Conservation (phyloP, 2,113 vertebrate species). For the Cavia porcellus region DNA sequence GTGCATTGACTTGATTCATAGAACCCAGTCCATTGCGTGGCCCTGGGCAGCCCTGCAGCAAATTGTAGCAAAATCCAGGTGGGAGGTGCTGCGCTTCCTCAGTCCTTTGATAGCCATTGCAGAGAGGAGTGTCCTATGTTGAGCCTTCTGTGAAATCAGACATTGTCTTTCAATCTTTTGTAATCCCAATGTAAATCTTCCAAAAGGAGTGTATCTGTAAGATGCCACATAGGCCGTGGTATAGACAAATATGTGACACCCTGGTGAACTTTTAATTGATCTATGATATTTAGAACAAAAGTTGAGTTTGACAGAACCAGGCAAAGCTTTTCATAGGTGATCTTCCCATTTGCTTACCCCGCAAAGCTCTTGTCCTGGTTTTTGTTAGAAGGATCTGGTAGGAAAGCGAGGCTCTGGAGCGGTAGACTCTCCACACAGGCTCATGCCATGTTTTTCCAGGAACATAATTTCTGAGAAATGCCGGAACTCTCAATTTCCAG, state of each 20-base stretch:
- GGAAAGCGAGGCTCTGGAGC: neutral
- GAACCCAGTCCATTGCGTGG: neutral
- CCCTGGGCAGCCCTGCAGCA: neutral
- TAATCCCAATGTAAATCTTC: slow-evolving; percentile 56
- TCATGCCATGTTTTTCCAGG: neutral
- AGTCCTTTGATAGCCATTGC: neutral
- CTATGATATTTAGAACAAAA: neutral
- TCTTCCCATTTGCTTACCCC: neutral
- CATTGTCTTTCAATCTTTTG: slow-evolving; percentile 41
- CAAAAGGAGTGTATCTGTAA: neutral
- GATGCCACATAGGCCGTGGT: neutral
- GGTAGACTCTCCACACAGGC: slow-evolving; percentile 30
- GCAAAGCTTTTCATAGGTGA: slow-evolving; percentile 6
- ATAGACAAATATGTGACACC: neutral
- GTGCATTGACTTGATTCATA: neutral
- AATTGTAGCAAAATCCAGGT: neutral
- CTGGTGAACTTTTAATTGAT: neutral
- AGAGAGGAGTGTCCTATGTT: neutral
- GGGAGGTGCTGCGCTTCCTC: neutral
- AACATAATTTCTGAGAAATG: slow-evolving; percentile 68
- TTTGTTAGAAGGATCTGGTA: slow-evolving; percentile 51
- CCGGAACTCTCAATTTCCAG: neutral
- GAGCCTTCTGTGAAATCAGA: slow-evolving; percentile 43
- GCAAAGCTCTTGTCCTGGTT: neutral
- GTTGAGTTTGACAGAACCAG: neutral